Conservation (phyloP, 1,140 invertebrate genomes). For the Lucilia cuprina region DNA sequence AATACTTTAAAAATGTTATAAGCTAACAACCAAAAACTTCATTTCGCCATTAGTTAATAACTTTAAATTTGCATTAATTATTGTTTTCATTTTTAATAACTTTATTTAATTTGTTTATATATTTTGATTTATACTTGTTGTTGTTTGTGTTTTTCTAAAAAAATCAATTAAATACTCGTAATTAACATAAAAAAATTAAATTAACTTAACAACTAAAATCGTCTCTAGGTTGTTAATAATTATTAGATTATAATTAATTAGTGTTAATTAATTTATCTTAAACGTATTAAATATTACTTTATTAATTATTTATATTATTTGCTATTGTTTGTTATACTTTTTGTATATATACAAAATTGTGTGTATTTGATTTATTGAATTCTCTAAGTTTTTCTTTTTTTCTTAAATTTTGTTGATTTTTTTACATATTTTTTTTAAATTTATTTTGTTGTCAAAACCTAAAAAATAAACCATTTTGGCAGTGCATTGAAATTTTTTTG, state of each 20-base stretch:
- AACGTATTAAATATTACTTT: not conserved
- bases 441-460: constrained; percentile 40
- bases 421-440: constrained; percentile 38
- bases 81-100: no score
- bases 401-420: constrained; percentile 38
- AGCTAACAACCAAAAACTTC: not conserved
- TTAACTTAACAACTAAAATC: no score
- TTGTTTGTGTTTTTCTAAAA: no score
- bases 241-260: no score
- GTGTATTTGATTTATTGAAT: constrained; percentile 48
- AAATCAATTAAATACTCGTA: no score
- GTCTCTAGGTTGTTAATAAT: no score
- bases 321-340: constrained; percentile 35
- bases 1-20: no score
- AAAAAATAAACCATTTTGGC: constrained; percentile 59
- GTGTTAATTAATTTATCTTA: not conserved
- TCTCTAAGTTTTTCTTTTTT: constrained; percentile 38
- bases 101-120: no score
- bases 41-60: not conserved
- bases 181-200: no score
- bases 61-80: no score
- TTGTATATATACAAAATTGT: constrained; percentile 43
- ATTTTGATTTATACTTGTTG: no score
- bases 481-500: constrained; percentile 53
- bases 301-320: constrained; percentile 29